Percentiles rank a stretch among this genome's conserved stretches.
These are phyloP conservation scores for Apis mellifera DNA, from an alignment of 1,140 invertebrate species.

Conservation along the genomic window DNA sequence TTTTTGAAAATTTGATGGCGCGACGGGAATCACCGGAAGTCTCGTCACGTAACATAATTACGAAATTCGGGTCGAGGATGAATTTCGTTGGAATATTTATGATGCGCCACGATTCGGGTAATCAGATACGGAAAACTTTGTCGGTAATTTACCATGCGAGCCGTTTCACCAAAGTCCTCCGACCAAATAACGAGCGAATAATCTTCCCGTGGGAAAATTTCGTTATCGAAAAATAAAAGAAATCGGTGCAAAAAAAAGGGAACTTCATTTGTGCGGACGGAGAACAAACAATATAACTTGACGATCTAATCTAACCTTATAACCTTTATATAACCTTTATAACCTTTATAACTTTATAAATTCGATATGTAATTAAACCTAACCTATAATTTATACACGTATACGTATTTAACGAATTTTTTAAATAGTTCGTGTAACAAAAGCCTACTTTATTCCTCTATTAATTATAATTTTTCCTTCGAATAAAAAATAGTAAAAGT, in stretches of 20 bases:
- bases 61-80: slow-evolving; percentile 32
- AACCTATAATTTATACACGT: no score
- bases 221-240: neutral
- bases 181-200: neutral
- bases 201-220: neutral
- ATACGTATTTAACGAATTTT: no score
- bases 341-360: no score
- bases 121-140: slow-evolving; percentile 11
- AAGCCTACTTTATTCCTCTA: no score
- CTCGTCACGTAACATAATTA: slow-evolving; percentile 12
- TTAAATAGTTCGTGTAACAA: no score
- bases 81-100: slow-evolving; percentile 27
- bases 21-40: neutral
- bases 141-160: neutral
- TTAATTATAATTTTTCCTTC: no score
- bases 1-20: slow-evolving; percentile 26
- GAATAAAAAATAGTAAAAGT: no score
- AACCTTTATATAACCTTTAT: no score
- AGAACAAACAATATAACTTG: no score
- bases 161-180: neutral
- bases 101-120: neutral
- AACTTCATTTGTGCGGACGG: no score
- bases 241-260: neutral
- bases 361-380: no score
- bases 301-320: no score